Percentiles rank a stretch among this genome's conserved stretches.
Conservation (phyloP, 2,888 invertebrate species). For the Pegoplata infirma region DNA sequence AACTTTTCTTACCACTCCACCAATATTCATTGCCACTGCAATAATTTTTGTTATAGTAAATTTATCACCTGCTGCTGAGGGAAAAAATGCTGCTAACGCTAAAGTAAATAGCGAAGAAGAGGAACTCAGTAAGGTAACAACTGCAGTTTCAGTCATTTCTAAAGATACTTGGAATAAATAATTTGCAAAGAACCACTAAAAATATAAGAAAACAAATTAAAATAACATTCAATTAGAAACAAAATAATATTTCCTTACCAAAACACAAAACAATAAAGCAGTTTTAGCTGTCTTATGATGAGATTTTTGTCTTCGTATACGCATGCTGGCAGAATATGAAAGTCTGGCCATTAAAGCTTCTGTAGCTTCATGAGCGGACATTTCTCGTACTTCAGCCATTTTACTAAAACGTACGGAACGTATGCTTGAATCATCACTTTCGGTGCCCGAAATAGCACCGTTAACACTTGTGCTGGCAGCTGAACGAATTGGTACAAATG, state of each 20-base stretch:
- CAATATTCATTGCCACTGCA: constrained; percentile 87
- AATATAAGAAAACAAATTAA: background rate
- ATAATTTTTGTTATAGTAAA: constrained; percentile 92
- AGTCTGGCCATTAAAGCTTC: constrained; percentile 95
- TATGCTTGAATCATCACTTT: constrained; percentile 91
- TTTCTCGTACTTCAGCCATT: constrained; percentile 90
- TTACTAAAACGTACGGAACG: constrained; percentile 94
- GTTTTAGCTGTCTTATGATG: constrained; percentile 87
- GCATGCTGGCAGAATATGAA: constrained; percentile 94
- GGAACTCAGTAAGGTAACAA: constrained; percentile 93
- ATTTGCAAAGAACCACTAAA: constrained; percentile 96
- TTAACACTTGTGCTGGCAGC: constrained; percentile 75
- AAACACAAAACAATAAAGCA: constrained; percentile 89
- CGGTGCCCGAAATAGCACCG: constrained; percentile 82
- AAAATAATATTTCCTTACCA: constrained; percentile 83
- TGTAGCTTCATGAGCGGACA: constrained; percentile 93
- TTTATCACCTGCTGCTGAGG: constrained; percentile 88
- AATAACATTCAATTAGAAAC: background rate
- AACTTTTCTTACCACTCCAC: constrained; percentile 85
- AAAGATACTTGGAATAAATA: constrained; percentile 94
- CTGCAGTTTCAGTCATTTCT: constrained; percentile 88
- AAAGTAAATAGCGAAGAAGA: constrained; percentile 94
- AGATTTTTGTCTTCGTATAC: constrained; percentile 83
- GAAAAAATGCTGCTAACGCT: constrained; percentile 90
- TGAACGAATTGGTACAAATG: constrained; percentile 92